Evolutionary conservation across 2,797 vertebrate genomes (phyloP), one percentile per base, ranked within the genome.

Genomic region (Sternotherus odoratus): DNA sequence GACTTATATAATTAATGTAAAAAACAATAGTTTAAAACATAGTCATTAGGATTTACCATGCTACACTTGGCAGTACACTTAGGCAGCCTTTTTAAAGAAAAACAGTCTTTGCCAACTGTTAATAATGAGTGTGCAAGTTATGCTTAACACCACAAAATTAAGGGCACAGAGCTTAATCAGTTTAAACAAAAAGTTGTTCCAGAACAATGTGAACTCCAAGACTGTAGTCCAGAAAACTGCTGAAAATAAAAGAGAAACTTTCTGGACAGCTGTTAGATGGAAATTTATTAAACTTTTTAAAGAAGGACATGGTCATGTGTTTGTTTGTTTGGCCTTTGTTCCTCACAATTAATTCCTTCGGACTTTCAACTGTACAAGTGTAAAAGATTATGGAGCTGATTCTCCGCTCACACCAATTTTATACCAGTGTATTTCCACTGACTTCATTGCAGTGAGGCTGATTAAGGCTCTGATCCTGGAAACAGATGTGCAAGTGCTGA

Each of bases 111-210:
- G 74, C 77, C 89, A 91, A 95, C 79, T 0, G 48, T 66, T 89
- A 92, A n/a, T 11, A 89, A 56, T 23, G 57, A 57, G 79, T 1
- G 57, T 28, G 79, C 81, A 86, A 0, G 0, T 82, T 79, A 56
- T 83, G 92, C 94, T 95, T 93, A 96, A 91, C 77, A 82, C 60
- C 49, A 28, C 3, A 30, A 91, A 95, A 95, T 94, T 95, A 92
- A 79, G n/a, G 75, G 93, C 53, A 72, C 77, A 56, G 82, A 91
- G 93, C 97, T 97, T 95, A 97, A 92, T 43, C 72, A 88, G 75
- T 39, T 46, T 51, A 93, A 95, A 96, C 87, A 95, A 60, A 89
- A 97, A 96, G 89, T 95, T 96, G 91, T 86, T 86, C 53, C 16
- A 86, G 49, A 90, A 79, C 15, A 85, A 82, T 66, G 92, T 89